These are phyloP conservation scores for Colistium nudipinnis DNA, from an alignment of 2,113 vertebrate genomes.

Conservation along the genomic window DNA sequence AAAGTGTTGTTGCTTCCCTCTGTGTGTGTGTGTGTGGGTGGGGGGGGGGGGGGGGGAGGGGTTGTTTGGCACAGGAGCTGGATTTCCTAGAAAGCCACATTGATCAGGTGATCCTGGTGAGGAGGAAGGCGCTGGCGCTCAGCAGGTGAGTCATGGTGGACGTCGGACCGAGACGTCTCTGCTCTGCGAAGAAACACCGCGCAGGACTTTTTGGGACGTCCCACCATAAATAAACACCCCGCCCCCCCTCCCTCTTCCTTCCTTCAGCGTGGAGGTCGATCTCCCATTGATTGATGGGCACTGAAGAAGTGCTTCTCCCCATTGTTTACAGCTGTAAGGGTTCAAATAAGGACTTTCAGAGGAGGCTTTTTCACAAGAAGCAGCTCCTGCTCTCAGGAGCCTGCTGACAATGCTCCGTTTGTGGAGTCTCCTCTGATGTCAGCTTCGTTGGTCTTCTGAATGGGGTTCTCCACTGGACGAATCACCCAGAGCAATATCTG, in stretches of 20 bases:
- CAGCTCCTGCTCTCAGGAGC: not conserved
- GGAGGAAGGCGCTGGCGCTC: too few relatives aligned
- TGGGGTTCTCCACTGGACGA: too few relatives aligned
- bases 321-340: slow-evolving; percentile 49
- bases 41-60: too few relatives aligned
- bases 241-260: slow-evolving; percentile 25
- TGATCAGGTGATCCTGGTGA: slow-evolving; percentile 32
- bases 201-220: slow-evolving; percentile 17
- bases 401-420: not conserved
- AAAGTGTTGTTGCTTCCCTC: slow-evolving; percentile 6
- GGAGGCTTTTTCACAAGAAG: slow-evolving; percentile 11
- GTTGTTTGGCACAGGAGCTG: not conserved
- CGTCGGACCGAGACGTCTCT: slow-evolving; percentile 17
- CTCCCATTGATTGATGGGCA: slow-evolving; percentile 52
- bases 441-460: too few relatives aligned
- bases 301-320: slow-evolving; percentile 45
- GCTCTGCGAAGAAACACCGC: slow-evolving; percentile 17
- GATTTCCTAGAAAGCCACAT: not conserved
- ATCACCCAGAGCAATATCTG: too few relatives aligned
- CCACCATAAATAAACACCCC: slow-evolving; percentile 23
- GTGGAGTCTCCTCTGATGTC: not conserved
- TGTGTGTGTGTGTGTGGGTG: not conserved
- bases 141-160: not conserved
- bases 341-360: slow-evolving; percentile 38
- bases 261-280: slow-evolving; percentile 46